These are phyloP conservation scores for Hycleus cichorii DNA, from an alignment of 1,140 invertebrate genomes.

Conservation along the genomic window DNA sequence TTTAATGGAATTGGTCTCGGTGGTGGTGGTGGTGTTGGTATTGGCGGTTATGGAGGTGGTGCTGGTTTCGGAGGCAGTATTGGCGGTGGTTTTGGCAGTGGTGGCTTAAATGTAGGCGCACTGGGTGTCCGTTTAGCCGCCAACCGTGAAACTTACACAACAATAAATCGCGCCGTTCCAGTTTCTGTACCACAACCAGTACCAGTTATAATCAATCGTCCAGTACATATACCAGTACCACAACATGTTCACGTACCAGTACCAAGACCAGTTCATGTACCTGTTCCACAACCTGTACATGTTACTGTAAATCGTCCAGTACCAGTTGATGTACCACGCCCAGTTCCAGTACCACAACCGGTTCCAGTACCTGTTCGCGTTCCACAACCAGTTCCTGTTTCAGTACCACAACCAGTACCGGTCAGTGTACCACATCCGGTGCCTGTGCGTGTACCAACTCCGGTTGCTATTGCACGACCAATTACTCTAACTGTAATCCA, in stretches of 20 bases:
- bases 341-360: slow-evolving; percentile 15
- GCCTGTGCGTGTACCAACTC: slow-evolving; percentile 16
- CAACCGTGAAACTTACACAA: slow-evolving; percentile 17
- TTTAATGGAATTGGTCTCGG: background rate
- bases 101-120: background rate
- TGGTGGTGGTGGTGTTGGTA: slow-evolving; percentile 1
- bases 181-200: slow-evolving; percentile 24
- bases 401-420: slow-evolving; percentile 29
- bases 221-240: slow-evolving; percentile 26
- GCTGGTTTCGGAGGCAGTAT: slow-evolving; percentile 4
- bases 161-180: slow-evolving; percentile 39
- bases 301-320: slow-evolving; percentile 19
- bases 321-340: slow-evolving; percentile 23
- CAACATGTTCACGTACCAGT: slow-evolving; percentile 34
- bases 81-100: background rate
- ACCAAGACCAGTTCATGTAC: slow-evolving; percentile 32
- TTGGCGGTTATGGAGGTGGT: background rate
- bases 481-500: background rate
- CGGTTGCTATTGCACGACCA: slow-evolving; percentile 18
- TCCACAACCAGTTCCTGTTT: slow-evolving; percentile 28
- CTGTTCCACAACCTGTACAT: slow-evolving; percentile 2
- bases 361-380: slow-evolving; percentile 22
- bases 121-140: too few relatives aligned
- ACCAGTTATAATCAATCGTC: slow-evolving; percentile 16
- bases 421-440: slow-evolving; percentile 22